Evolutionary conservation across 2,113 vertebrate species (phyloP), one percentile per base, ranked within the genome.

Genomic region (Halichoerus grypus): DNA sequence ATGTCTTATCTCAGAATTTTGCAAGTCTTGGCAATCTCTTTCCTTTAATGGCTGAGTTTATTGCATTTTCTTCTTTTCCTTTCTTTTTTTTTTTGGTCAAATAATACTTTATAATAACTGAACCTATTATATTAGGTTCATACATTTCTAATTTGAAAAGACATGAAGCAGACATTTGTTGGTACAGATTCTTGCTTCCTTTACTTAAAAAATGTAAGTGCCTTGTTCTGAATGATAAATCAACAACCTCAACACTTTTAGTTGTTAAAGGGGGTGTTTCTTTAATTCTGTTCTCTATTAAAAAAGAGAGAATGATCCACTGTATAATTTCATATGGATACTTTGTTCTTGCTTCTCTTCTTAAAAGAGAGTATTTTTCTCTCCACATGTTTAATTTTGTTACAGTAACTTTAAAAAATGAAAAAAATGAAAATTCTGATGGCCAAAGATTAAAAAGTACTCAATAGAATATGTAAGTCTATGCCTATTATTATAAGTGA

Each of bases 221-320:
- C 36, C n/a, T 82, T 39, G 6, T 49, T 79, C 93, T 82, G 59
- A 87, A 86, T 67, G 71, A 86, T 33, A 94, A 96, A 84, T 26
- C 7, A 95, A 53, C 7, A 76, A 53, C 4, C 0, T 16, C 53
- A 36, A 39, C 21, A 87, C 3, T 55, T 61, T 51, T 33, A 42
- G 15, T 80, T 88, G 1, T 71, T 92, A 89, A 94, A 81, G 0
- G 36, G 18, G 11, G 24, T n/a, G 72, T 88, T 84, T 16, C 1
- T 94, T 89, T 95, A 53, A 79, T 94, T 94, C 21, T 59, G 1
- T 69, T 87, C 7, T 14, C 21, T 13, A n/a, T 82, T 85, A 88
- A 84, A 93, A 87, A 26, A 61, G 46, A 92, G 5, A 86, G 12
- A 84, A 81, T 55, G 22, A 74, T 55, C 0, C 2, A 36, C 2